These are phyloP conservation scores for Leptinotarsa defecta DNA, from an alignment of 1,140 invertebrate genomes.

Conservation along the genomic window DNA sequence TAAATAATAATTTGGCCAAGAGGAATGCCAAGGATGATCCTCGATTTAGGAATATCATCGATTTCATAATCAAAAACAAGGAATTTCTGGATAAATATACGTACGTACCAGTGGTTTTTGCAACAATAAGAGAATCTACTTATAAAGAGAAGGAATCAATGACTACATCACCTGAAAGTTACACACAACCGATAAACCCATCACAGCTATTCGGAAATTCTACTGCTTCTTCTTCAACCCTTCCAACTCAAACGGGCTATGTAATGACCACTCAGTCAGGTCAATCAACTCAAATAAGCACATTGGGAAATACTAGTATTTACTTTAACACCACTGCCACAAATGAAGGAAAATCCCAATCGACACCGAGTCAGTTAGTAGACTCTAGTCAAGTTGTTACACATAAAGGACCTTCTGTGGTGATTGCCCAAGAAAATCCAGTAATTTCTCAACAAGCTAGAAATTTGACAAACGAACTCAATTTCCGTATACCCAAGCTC, in stretches of 20 bases:
- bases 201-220: not conserved
- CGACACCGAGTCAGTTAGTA: not conserved
- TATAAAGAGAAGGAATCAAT: not conserved
- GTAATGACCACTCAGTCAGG: not conserved
- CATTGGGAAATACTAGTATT: not conserved
- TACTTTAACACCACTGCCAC: too few relatives aligned
- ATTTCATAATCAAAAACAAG: constrained; percentile 27
- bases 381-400: not conserved
- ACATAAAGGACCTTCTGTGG: not conserved
- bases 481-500: not conserved
- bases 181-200: not conserved
- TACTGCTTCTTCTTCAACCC: not conserved
- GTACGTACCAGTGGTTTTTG: constrained; percentile 24
- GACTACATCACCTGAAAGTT: not conserved
- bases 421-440: not conserved
- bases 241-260: not conserved
- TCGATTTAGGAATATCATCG: constrained; percentile 15
- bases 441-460: not conserved
- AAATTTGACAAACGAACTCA: constrained; percentile 18
- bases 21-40: constrained; percentile 10
- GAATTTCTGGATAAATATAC: constrained; percentile 17
- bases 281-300: not conserved
- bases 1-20: constrained; percentile 13
- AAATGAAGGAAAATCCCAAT: not conserved
- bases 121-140: constrained; percentile 1